Percentiles rank a stretch among this genome's conserved stretches.
Evolutionary conservation across 2,797 vertebrate genomes (phyloP).

Genomic region (Gallinago solitaria): DNA sequence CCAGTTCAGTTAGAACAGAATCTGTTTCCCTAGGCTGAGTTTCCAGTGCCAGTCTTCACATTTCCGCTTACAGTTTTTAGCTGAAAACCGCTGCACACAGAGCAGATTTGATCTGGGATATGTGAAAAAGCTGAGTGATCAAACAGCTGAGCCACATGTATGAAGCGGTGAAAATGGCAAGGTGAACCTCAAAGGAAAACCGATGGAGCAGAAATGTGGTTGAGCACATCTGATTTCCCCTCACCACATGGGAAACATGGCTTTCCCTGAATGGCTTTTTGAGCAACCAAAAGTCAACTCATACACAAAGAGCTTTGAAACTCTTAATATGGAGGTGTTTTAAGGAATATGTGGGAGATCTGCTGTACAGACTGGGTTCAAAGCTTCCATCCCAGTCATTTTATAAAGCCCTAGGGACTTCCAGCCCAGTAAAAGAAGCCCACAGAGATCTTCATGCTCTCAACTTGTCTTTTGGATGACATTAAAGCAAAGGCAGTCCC

Average conservation of each 20-base stretch:
- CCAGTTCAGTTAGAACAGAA: background rate
- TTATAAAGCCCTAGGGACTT: slow-evolving; percentile 41
- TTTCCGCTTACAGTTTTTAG: background rate
- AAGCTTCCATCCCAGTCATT: background rate
- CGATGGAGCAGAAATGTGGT: background rate
- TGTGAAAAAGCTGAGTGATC: background rate
- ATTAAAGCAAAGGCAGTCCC: slow-evolving; percentile 48
- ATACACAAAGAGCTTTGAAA: background rate
- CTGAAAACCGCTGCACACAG: background rate
- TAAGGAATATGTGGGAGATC: background rate
- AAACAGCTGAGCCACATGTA: background rate
- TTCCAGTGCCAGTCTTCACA: background rate
- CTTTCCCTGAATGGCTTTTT: slow-evolving; percentile 30
- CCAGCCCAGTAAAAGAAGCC: background rate
- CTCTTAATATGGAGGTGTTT: background rate
- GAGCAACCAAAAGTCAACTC: slow-evolving; percentile 24
- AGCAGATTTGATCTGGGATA: background rate
- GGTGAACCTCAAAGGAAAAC: background rate
- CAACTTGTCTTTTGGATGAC: slow-evolving; percentile 8
- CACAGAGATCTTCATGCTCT: slow-evolving; percentile 1
- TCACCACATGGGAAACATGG: background rate
- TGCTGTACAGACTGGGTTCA: background rate
- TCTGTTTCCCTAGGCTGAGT: slow-evolving; percentile 2
- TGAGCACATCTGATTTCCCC: slow-evolving; percentile 9
- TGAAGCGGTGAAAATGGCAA: background rate